Conservation (phyloP, 2,113 vertebrate species). For the Aldabrachelys gigantea region DNA sequence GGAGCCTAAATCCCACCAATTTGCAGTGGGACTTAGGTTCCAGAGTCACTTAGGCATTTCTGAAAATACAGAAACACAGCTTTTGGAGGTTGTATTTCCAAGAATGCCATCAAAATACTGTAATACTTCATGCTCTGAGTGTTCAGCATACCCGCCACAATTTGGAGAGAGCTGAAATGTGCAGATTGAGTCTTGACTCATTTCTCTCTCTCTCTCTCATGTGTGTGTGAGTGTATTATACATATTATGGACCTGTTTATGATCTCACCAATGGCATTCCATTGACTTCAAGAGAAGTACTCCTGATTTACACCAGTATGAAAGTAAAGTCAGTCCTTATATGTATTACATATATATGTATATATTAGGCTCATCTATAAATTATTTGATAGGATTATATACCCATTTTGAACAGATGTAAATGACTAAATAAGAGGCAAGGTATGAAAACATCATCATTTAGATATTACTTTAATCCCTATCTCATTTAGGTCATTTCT, state of each 20-base stretch:
- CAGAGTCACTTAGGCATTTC: background rate
- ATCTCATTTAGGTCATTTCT: background rate
- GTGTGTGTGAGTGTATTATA: conserved; percentile 27
- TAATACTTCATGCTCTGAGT: background rate
- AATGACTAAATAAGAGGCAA: background rate
- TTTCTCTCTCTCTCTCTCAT: background rate
- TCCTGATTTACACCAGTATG: conserved; percentile 15
- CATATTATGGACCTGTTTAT: conserved; percentile 11
- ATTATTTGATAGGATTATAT: background rate
- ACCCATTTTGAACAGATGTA: background rate
- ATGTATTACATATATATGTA: background rate
- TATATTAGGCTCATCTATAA: background rate
- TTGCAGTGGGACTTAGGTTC: background rate
- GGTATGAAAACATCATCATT: background rate
- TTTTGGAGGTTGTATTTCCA: background rate
- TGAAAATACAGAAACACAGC: background rate
- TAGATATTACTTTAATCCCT: conserved; percentile 13
- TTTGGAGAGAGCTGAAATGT: conserved; percentile 26
- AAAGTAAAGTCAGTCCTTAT: background rate
- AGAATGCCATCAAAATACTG: conserved; percentile 13
- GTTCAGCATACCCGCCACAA: background rate
- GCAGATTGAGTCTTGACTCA: conserved; percentile 28
- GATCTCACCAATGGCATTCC: conserved; percentile 1
- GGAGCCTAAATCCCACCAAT: no score
- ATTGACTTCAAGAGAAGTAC: background rate